These are phyloP conservation scores for Petaurus breviceps DNA, from an alignment of 2,113 vertebrate species.

Conservation along the genomic window DNA sequence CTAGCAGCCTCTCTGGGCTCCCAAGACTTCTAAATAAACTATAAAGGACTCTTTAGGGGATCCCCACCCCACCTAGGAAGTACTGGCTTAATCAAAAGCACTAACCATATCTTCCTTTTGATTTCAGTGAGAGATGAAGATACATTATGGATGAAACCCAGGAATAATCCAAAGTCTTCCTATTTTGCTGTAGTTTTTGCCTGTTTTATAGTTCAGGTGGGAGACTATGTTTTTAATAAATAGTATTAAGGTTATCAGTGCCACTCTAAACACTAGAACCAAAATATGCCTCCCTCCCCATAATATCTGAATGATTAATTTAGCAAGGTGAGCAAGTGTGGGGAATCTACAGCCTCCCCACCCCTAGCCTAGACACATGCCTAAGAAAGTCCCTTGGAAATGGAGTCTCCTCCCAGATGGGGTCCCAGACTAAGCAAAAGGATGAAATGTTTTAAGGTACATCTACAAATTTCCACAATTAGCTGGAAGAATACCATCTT, in stretches of 20 bases:
- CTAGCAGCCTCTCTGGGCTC: neutral
- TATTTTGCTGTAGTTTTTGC: rapidly evolving
- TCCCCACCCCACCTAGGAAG: neutral
- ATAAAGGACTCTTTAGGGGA: conserved; percentile 8
- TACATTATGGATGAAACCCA: rapidly evolving
- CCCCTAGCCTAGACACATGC: too few relatives aligned
- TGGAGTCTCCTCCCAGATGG: neutral
- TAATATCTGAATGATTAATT: neutral
- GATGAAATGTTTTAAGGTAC: neutral
- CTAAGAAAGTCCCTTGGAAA: neutral
- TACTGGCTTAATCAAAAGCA: neutral
- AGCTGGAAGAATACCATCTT: neutral
- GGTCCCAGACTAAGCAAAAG: neutral
- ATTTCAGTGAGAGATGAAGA: neutral
- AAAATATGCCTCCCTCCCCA: neutral
- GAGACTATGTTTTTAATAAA: neutral
- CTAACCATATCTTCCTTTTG: rapidly evolving
- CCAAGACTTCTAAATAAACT: rapidly evolving
- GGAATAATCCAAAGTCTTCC: neutral
- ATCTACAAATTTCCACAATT: neutral
- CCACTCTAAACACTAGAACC: neutral
- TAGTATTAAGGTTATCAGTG: neutral
- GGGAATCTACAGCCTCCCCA: too few relatives aligned
- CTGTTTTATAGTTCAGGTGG: neutral
- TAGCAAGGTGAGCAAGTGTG: neutral